Evolutionary conservation across 2,888 invertebrate species (phyloP), one percentile per base, ranked within the genome.

Genomic region (Helicoverpa assulta): DNA sequence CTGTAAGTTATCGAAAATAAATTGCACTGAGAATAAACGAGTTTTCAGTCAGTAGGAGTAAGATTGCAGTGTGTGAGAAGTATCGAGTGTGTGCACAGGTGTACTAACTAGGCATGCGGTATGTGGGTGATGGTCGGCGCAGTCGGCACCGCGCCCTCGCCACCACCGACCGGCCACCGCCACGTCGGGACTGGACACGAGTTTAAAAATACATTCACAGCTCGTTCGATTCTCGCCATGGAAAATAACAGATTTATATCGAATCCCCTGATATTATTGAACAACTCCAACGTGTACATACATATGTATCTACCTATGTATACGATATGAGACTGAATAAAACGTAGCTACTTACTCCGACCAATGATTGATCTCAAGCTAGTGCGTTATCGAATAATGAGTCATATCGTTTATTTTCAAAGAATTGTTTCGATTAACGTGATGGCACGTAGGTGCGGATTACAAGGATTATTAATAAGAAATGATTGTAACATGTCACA

Each of bases 61-160:
- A 70, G 73, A 76, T 66, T 84, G 82, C 80, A 84, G 56, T 76
- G 56, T 66, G 77, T 72, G 43, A 43, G 43, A 73, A 70, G 71
- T 73, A 60, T 43, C 61, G 76, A 68, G 64, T 81, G 70, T 90
- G 84, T 90, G 85, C 87, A 89, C 90, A 90, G 89, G 89, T 90
- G 89, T 76, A 76, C 55, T 60, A 68, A 70, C 75, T 74, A 80
- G 84, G 77, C 78, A 69, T 79, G 80, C 79, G 87, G 83, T 88
- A 90, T 90, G 89, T 91, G 85, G 90, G 90, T 90, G 89, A 90
- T 82, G 89, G 89, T 82, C 88, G 83, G 73, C 77, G 73, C 77
- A 18, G 61, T 40, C 37, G 55, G 50, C 74, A 19, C 14, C 67
- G 29, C 40, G 40, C 78, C 79, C 80, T 73, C 65, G 82, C 74